These are phyloP conservation scores for Philantomba maxwellii DNA, from an alignment of 2,113 vertebrate species.

Conservation along the genomic window DNA sequence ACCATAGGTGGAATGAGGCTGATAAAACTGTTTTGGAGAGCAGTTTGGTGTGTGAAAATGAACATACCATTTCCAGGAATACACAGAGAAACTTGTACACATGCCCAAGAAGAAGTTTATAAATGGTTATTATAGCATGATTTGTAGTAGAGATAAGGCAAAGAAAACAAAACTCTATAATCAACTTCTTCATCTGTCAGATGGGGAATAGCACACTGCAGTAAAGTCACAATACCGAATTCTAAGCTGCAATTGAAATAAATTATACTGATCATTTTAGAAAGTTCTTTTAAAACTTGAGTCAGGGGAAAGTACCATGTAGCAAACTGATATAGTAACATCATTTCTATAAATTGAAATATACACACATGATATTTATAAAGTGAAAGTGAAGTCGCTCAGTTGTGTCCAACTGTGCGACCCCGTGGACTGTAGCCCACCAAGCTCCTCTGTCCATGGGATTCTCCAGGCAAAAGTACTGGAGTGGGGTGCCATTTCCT, in stretches of 20 bases:
- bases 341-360: neutral
- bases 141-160: neutral
- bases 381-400: too few species aligned
- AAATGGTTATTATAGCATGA: too few species aligned
- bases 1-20: neutral
- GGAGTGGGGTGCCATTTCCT: too few species aligned
- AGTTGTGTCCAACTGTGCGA: rapidly evolving
- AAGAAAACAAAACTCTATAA: neutral
- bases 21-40: neutral
- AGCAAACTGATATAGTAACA: neutral
- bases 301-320: neutral
- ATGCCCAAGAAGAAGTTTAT: neutral
- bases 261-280: neutral
- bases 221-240: neutral
- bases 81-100: neutral
- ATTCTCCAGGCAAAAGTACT: too few species aligned
- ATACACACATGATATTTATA: neutral
- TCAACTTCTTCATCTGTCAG: neutral
- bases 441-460: too few species aligned
- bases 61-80: neutral
- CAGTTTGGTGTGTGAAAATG: neutral
- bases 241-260: neutral
- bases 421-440: too few species aligned
- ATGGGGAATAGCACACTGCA: neutral
- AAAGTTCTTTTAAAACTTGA: neutral